A percentile compares a stretch with the other conserved stretches of the same genome.
These are phyloP conservation scores for silkworm (Bombyx mori) DNA, from an alignment of 1,140 invertebrate genomes.

Conservation along the genomic window DNA sequence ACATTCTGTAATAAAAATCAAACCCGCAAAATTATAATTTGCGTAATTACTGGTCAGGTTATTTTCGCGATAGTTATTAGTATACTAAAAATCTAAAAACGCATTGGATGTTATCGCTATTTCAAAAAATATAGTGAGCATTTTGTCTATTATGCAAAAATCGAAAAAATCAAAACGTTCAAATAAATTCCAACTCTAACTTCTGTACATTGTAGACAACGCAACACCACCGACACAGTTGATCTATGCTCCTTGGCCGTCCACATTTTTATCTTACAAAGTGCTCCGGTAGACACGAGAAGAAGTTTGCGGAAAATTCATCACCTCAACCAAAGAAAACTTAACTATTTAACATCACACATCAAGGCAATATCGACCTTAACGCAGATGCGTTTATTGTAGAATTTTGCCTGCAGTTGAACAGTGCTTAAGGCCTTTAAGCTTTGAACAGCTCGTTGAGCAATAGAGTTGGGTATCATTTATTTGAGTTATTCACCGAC, in stretches of 20 bases:
- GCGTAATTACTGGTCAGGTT: too few species aligned
- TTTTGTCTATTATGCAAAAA: too few species aligned
- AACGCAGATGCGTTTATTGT: constrained; percentile 9
- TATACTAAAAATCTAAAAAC: too few species aligned
- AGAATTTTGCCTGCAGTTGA: constrained; percentile 7
- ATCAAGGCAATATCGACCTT: constrained; percentile 10
- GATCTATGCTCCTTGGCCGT: constrained; percentile 61
- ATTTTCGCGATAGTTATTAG: too few species aligned
- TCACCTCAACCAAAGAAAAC: constrained; percentile 15
- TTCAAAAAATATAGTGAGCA: too few species aligned
- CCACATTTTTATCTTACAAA: constrained; percentile 69
- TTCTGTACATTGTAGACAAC: too few species aligned
- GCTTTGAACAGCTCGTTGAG: constrained; percentile 21
- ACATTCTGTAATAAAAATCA: too few species aligned
- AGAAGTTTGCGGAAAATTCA: constrained; percentile 65
- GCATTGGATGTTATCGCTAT: too few species aligned
- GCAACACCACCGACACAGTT: constrained; percentile 37
- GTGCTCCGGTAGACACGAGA: constrained; percentile 63
- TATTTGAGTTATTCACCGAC: too few species aligned
- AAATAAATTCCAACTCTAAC: too few species aligned
- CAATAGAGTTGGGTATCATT: constrained; percentile 47
- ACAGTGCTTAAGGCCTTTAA: neutral
- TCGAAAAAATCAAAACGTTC: too few species aligned
- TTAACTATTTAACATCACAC: constrained; percentile 7
- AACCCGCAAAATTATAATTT: too few species aligned